Base-by-base conservation (phyloP, 2,797 vertebrate genomes). In the Muscicapa comitata region DNA sequence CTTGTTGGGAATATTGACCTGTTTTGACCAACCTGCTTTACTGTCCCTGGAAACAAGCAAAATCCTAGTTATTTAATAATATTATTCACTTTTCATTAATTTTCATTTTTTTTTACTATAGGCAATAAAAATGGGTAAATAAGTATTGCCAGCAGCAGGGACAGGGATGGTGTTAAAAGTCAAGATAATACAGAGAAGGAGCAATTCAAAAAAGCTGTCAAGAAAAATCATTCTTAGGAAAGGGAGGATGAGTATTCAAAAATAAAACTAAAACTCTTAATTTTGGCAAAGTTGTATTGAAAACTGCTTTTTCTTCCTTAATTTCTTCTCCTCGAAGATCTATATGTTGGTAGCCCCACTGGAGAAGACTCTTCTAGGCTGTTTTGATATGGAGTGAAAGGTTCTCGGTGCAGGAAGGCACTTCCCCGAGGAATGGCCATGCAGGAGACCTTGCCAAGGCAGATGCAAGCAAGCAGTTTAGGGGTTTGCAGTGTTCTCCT, bases 301-400 rank as follows among this genome's bases (percentile, higher is more conserved):
- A 74, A 80, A 35, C 7, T n/a, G 2, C 0, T 35, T 33, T 23
- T 8, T 0, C 15, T 11, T 14, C n/a, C 2, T 13, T 19, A 16
- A 7, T 65, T 58, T 84, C 5, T 84, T 88, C 35, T 62, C 10
- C 29, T 13, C 4, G 0, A 23, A 35, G 45, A 35, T 37, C 17
- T 3, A 2, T 28, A 26, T 35, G 8, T 23, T 63, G 29, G 25
- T 19, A 25, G 5, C 11, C 2, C 10, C 55, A 12, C 6, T 20
- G 14, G 31, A 73, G 35, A 58, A 81, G 43, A 42, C 11, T 70
- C 1, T 1, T 35, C 28, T 38, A 59, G 47, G 25, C 13, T 35
- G 7, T 38, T 92, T 51, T 66, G 37, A 6, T 2, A 0, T 3
- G 7, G 24, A 57, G 5, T 31, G 31, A 90, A 80, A 33, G 10